phyloP scores from a whole-genome alignment of 1,140 invertebrate species.

The Pantala flavescens region DNA sequence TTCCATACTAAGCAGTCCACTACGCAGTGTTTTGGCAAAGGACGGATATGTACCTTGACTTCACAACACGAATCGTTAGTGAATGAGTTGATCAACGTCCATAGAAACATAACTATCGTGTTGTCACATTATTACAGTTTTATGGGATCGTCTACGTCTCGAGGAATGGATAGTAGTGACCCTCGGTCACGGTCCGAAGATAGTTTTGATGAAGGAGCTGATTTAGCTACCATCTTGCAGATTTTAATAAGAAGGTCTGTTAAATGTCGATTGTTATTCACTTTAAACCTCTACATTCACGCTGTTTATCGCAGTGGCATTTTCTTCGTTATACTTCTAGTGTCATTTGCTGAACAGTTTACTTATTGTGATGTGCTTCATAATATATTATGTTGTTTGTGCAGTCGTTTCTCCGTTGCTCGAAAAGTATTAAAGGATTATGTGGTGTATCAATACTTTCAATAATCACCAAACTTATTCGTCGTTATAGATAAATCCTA shows the following conservation, averaged over 20 bases:
- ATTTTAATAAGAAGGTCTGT: conserved; percentile 36
- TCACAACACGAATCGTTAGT: neutral
- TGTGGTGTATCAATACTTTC: too few relatives aligned
- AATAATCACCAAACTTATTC: too few relatives aligned
- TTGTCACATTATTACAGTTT: conserved; percentile 14
- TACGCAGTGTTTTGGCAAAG: neutral
- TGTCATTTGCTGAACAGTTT: too few relatives aligned
- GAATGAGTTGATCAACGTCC: neutral
- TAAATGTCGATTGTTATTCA: conserved; percentile 17
- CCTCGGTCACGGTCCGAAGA: conserved; percentile 23
- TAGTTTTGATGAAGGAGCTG: conserved; percentile 30
- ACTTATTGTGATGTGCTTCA: too few relatives aligned
- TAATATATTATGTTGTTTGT: too few relatives aligned
- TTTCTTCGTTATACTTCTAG: too few relatives aligned
- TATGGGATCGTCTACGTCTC: conserved; percentile 26
- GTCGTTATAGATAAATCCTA: conserved; percentile 19
- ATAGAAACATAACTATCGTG: neutral
- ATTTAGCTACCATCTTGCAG: conserved; percentile 35
- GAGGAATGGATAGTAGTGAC: conserved; percentile 26
- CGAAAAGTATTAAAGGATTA: too few relatives aligned
- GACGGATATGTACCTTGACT: neutral
- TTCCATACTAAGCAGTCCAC: neutral
- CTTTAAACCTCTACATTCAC: conserved; percentile 21
- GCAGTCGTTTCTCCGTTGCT: too few relatives aligned
- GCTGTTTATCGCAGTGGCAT: neutral